phyloP scores from a whole-genome alignment of 2,888 invertebrate genomes.

The Lasioglossum figueresi region DNA sequence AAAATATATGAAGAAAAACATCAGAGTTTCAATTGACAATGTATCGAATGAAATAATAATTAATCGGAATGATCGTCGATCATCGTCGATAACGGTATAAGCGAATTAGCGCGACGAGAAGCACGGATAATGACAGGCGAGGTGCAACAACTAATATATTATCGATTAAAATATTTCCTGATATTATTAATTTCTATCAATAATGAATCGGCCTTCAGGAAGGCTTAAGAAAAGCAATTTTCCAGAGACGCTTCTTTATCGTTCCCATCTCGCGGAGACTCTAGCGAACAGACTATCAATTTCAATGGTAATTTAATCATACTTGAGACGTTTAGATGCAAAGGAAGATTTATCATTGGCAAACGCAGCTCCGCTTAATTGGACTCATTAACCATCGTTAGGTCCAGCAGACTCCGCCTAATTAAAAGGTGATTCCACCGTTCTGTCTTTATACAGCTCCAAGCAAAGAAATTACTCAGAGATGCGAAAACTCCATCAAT shows the following conservation, averaged over 20 bases:
- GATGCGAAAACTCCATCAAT: not conserved
- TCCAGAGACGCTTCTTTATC: not conserved
- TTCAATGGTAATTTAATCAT: conserved; percentile 8
- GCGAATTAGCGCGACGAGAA: not conserved
- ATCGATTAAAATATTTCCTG: not conserved
- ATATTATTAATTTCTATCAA: not conserved
- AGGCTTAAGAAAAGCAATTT: not conserved
- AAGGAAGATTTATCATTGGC: conserved; percentile 9
- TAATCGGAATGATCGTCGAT: not conserved
- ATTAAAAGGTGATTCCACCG: conserved; percentile 2
- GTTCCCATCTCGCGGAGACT: not conserved
- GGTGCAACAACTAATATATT: not conserved
- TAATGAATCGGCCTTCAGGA: not conserved
- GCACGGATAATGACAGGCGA: not conserved
- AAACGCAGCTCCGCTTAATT: not conserved
- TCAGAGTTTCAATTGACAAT: not conserved
- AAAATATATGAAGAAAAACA: not conserved
- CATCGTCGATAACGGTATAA: not conserved
- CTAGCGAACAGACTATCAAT: not conserved
- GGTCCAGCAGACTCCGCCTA: not conserved
- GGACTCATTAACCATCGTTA: conserved; percentile 4
- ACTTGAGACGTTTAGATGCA: not conserved
- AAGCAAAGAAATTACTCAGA: not conserved
- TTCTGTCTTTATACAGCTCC: not conserved
- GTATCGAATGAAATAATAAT: not conserved